Evolutionary conservation across 2,113 vertebrate species (phyloP).

Genomic region (Tyto alba): DNA sequence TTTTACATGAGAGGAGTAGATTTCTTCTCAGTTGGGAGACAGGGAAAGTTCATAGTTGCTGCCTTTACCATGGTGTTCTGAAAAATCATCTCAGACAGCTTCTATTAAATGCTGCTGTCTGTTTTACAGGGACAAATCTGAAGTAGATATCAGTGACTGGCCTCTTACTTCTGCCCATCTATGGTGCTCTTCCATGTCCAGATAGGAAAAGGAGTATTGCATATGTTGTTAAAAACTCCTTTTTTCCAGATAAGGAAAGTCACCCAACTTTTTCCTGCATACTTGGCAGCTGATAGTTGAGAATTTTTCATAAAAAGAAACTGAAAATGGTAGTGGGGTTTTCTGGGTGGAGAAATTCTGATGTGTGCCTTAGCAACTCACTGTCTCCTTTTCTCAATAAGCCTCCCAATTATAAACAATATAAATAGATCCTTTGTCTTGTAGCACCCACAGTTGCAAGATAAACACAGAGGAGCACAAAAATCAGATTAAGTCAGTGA

Average conservation of each 20-base stretch:
- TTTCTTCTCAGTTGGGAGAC: neutral
- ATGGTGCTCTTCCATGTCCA: neutral
- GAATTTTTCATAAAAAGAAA: neutral
- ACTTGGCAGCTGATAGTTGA: neutral
- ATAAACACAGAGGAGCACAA: neutral
- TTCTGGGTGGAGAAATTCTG: neutral
- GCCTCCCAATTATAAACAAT: neutral
- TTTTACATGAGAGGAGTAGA: neutral
- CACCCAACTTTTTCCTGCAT: neutral
- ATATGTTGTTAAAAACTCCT: neutral
- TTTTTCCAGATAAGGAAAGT: neutral
- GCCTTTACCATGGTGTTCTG: neutral
- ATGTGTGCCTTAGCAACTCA: neutral
- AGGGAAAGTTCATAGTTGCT: neutral
- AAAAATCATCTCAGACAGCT: neutral
- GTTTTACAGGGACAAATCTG: neutral
- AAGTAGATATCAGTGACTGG: neutral
- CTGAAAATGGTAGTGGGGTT: neutral
- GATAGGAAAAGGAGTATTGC: neutral
- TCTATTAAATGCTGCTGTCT: neutral
- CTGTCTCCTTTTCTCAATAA: neutral
- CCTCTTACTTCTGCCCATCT: neutral
- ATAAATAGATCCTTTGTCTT: constrained; percentile 23
- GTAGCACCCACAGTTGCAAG: neutral
- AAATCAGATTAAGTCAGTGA: constrained; percentile 7